A percentile compares a stretch with the other conserved stretches of the same genome.
phyloP scores from a whole-genome alignment of 2,797 vertebrate species.

The Anolis apletophallus region DNA sequence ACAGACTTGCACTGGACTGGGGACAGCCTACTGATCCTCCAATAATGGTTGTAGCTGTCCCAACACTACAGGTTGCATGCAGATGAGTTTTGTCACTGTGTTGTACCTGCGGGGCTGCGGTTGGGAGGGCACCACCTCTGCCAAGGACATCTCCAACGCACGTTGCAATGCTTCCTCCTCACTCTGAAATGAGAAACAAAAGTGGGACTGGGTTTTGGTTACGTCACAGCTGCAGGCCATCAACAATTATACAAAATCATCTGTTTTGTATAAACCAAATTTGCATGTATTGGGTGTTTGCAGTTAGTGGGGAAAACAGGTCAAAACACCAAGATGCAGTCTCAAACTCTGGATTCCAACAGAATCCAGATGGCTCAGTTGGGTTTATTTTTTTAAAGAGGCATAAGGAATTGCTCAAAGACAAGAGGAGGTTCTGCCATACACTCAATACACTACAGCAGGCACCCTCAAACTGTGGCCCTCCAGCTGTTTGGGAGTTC shows the following conservation, averaged over 20 bases:
- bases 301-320: neutral
- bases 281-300: neutral
- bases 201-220: neutral
- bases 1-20: neutral
- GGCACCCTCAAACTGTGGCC: too few relatives aligned
- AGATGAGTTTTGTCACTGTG: neutral
- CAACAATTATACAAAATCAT: neutral
- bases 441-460: too few relatives aligned
- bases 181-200: constrained; percentile 78
- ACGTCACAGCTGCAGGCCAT: neutral
- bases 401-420: neutral
- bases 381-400: too few relatives aligned
- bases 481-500: too few relatives aligned
- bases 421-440: too few relatives aligned
- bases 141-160: constrained; percentile 94
- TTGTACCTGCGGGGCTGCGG: constrained; percentile 61
- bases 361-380: too few relatives aligned
- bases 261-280: neutral
- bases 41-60: neutral
- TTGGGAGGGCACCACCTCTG: constrained; percentile 79
- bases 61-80: neutral
- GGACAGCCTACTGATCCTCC: neutral
- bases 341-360: neutral
- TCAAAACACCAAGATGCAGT: neutral
- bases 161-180: constrained; percentile 96